Conservation (phyloP, 2,113 vertebrate species). For the Cyanoramphus novaezelandiae region DNA sequence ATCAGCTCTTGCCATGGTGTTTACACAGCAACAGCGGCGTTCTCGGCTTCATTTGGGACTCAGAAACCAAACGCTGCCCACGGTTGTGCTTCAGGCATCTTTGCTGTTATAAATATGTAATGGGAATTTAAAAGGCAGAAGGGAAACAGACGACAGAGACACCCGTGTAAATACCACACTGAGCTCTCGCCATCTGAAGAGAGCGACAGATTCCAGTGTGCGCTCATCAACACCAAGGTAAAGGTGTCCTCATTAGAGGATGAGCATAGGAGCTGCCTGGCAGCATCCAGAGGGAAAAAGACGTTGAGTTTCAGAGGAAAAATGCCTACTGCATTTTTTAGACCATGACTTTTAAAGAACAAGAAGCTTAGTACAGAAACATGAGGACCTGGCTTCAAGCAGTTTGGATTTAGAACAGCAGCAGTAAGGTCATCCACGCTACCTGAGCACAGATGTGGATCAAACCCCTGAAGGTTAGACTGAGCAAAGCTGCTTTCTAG, state of each 20-base stretch:
- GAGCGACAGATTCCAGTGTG: background rate
- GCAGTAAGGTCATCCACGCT: background rate
- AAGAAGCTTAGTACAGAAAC: background rate
- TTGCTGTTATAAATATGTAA: background rate
- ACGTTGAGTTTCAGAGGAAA: background rate
- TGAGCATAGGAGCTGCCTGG: background rate
- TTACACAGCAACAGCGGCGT: slow-evolving; percentile 21
- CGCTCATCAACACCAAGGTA: background rate
- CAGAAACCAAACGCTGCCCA: background rate
- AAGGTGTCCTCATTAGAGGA: background rate
- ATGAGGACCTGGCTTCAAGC: background rate
- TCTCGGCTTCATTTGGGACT: slow-evolving; percentile 12
- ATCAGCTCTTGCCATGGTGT: background rate
- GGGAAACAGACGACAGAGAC: background rate
- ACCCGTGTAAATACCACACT: background rate
- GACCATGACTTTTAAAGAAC: background rate
- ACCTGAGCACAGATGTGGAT: background rate
- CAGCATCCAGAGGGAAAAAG: background rate
- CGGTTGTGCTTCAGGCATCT: background rate
- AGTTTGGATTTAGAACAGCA: background rate
- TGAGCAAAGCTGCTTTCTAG: background rate
- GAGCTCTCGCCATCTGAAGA: background rate
- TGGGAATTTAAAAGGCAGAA: slow-evolving; percentile 24
- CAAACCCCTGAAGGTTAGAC: background rate
- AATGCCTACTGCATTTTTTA: background rate